Evolutionary conservation across 2,797 vertebrate genomes (phyloP), one percentile per base, ranked within the genome.

Genomic region (Cossypha caffra): DNA sequence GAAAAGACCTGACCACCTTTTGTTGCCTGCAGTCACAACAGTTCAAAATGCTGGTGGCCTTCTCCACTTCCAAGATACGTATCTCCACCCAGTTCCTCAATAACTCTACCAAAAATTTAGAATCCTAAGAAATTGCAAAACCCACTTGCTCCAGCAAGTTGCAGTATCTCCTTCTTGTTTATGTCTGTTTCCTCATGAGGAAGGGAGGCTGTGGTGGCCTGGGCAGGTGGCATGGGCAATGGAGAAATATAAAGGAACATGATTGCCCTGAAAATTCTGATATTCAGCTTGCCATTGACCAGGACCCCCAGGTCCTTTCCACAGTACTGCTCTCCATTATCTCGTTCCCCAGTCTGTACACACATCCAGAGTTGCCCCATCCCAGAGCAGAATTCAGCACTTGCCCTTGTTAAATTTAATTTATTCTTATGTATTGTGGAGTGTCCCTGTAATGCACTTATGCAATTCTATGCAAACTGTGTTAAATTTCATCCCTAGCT

Each of bases 321-420:
- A 12, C 3, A 13, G 7, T 2, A 5, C 18, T 61, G 16, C 11
- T 62, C 28, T 57, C 37, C 63, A 50, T 10, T 24, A 6, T 51
- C 57, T 50, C 0, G 0, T 33, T 45, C 24, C 25, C 16, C 50
- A 63, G 28, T 25, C 9, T 50, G 28, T 38, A 25, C 5, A 15
- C 6, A 43, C 10, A 51, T 4, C 7, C 63, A 76, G 57, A n/a
- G 43, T 1, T 89, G 25, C 11, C 20, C 14, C 14, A 15, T 51
- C 10, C 11, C n/a, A 33, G 23, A 4, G 2, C 6, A 37, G 42
- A 69, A 43, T 55, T 23, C 57, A 69, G 37, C n/a, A 82, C 9
- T 19, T 29, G 17, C 15, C 14, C 25, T 23, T 23, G 4, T 19
- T 38, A 45, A 38, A 63, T 51, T 63, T 16, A 31, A n/a, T 55